Conservation (phyloP, 2,797 vertebrate genomes). For the Glossophaga mutica region DNA sequence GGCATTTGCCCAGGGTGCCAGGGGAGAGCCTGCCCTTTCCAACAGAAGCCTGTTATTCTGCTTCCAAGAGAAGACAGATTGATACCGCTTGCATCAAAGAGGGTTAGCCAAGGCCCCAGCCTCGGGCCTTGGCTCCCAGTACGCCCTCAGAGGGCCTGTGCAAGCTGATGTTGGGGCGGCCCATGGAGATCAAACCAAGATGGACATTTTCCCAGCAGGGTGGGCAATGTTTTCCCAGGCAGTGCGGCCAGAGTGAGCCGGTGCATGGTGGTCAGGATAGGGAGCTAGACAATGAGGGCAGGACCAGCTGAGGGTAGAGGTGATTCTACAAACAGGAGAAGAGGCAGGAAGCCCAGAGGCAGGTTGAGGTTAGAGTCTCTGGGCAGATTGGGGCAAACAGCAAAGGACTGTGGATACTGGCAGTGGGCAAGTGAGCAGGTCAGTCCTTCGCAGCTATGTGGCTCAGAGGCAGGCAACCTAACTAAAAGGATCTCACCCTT, state of each 20-base stretch:
- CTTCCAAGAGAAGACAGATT: background rate
- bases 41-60: background rate
- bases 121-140: background rate
- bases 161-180: background rate
- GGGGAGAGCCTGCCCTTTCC: background rate
- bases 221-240: rapidly evolving
- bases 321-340: background rate
- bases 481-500: background rate
- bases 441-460: background rate
- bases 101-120: background rate
- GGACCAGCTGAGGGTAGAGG: background rate
- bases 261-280: background rate
- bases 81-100: background rate
- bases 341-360: background rate
- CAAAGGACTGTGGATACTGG: background rate
- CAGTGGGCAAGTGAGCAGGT: rapidly evolving
- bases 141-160: background rate
- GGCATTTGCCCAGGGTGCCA: background rate
- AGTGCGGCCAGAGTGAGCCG: rapidly evolving
- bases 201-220: background rate
- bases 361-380: background rate
- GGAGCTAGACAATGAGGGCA: background rate
- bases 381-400: background rate
- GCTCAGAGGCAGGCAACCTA: background rate
- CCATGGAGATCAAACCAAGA: background rate